Evolutionary conservation across 2,797 vertebrate genomes (phyloP).

Genomic region (Glossophaga mutica): DNA sequence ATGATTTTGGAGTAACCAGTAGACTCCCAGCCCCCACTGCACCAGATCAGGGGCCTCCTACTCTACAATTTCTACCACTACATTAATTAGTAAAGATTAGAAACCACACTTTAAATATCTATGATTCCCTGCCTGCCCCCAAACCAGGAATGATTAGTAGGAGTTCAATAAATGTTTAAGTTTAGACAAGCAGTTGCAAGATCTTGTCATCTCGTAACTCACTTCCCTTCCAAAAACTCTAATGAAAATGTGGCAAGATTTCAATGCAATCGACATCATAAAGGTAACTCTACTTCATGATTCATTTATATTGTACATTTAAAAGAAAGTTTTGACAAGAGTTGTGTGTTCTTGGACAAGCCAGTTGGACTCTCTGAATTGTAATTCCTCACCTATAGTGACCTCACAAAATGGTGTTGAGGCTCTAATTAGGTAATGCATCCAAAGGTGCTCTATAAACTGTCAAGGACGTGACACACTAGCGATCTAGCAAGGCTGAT

Average conservation of each 20-base stretch:
- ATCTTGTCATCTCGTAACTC: not conserved
- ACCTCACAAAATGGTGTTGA: not conserved
- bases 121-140: not conserved
- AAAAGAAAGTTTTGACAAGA: not conserved
- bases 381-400: not conserved
- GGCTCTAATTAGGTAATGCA: not conserved
- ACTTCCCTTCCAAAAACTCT: not conserved
- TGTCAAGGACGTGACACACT: not conserved
- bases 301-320: not conserved
- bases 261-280: not conserved
- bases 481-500: not conserved
- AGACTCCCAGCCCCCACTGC: not conserved
- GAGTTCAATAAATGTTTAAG: not conserved
- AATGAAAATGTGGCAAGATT: not conserved
- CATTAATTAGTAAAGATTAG: not conserved
- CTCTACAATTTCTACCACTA: not conserved
- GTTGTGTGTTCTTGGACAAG: not conserved
- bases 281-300: not conserved
- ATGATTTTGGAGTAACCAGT: not conserved
- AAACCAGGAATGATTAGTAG: not conserved
- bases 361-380: not conserved
- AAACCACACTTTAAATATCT: not conserved
- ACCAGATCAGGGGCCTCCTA: not conserved
- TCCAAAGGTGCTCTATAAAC: not conserved
- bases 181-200: not conserved